Conservation (phyloP, 1,140 invertebrate genomes). For the Dufourea novaeangliae region DNA sequence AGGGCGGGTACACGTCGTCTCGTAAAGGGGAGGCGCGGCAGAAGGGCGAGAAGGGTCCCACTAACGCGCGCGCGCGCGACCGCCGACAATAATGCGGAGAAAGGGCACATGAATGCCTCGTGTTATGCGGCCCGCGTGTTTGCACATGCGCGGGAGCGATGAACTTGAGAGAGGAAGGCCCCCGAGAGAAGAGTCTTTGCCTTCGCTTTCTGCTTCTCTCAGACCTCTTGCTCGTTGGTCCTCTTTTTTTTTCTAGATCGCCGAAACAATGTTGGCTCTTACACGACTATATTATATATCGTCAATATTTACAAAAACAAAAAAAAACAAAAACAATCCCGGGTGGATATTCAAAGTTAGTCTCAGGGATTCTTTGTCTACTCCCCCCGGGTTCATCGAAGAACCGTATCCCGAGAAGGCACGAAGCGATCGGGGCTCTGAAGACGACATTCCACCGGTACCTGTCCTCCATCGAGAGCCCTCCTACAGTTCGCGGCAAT, state of each 20-base stretch:
- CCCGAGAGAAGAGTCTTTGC: conserved; percentile 5
- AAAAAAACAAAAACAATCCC: background rate
- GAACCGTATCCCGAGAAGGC: conserved; percentile 24
- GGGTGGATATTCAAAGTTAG: background rate
- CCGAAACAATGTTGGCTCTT: no score
- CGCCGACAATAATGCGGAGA: conserved; percentile 69
- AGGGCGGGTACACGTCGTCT: conserved; percentile 49
- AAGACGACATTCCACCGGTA: conserved; percentile 77
- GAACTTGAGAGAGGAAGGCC: conserved; percentile 71
- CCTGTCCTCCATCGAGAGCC: conserved; percentile 75
- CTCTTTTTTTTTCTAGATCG: background rate
- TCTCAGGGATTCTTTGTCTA: background rate
- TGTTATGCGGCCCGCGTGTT: conserved; percentile 68
- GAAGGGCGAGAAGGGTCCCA: conserved; percentile 64
- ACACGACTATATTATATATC: no score
- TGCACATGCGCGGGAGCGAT: conserved; percentile 77
- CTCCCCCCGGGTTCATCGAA: background rate
- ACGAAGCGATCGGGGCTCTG: conserved; percentile 58
- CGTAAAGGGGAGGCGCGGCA: conserved; percentile 41
- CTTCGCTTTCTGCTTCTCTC: background rate
- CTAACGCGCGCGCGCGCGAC: conserved; percentile 67
- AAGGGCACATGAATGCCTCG: conserved; percentile 67
- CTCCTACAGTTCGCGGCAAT: conserved; percentile 61
- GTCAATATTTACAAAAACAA: no score
- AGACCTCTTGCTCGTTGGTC: background rate